Evolutionary conservation across 1,140 invertebrate species (phyloP), one percentile per base, ranked within the genome.

Genomic region (Dryas iulia): DNA sequence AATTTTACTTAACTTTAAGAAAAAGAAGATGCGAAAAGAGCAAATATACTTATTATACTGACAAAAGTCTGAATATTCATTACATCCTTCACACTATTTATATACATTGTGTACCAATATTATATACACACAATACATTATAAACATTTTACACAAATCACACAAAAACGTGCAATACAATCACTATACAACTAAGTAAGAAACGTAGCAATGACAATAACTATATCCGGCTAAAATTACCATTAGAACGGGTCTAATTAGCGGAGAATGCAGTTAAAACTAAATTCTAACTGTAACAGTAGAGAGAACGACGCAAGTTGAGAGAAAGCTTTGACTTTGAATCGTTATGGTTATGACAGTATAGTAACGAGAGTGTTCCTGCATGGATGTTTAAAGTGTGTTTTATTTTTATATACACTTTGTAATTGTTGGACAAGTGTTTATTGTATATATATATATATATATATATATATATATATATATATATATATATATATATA

Each of bases 191-290:
- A 47, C 39, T 7, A 21, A 47, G 35, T n/a, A 5, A 21, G 2
- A 18, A 21, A 47, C 14, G 14, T 7, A 47, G 14, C 39, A 47
- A 47, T 47, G 39, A 47, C 8, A 21, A 47, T 47, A 24, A 39
- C 59, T 47, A 39, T 61, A 61, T 12, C 59, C 35, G 12, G 26
- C 18, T 61, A 59, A 59, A 59, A 59, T 59, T 47, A 61, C 25
- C 23, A 61, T 61, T 61, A 61, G 23, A 61, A 52, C 59, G 35
- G 25, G n/a, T 35, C 59, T 61, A 61, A 61, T 61, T 61, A 61
- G 35, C 24, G 23, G 23, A 39, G 30, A 59, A 61, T 25, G 24
- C 59, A 47, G 59, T 28, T 61, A 47, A 61, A 61, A 61, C 59
- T 61, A 61, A 61, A 35, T 52, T 61, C 21, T 10, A 47, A 25